Evolutionary conservation across 1,140 invertebrate genomes (phyloP).

Genomic region (Drosophila carrolli): DNA sequence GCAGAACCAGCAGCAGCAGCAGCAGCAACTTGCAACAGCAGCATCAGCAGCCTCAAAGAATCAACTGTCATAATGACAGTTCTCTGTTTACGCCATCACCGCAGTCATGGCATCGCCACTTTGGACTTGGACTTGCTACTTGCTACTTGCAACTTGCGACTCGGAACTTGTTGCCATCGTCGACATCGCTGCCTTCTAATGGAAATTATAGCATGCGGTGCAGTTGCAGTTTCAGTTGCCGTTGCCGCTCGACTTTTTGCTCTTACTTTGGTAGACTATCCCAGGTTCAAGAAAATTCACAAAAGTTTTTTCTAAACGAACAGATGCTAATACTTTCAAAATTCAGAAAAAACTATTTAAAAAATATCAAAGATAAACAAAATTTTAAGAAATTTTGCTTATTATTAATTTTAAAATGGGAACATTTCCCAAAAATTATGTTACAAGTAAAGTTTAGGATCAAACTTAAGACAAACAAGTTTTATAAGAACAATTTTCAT

Average conservation of each 20-base stretch:
- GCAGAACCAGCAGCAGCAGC: conserved; percentile 53
- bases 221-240: conserved; percentile 63
- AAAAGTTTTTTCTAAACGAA: neutral
- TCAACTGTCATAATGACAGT: conserved; percentile 83
- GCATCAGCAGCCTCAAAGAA: conserved; percentile 57
- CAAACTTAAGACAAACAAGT: no score
- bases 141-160: conserved; percentile 16
- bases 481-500: no score
- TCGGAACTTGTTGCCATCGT: conserved; percentile 39
- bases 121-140: conserved; percentile 63
- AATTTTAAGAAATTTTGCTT: neutral
- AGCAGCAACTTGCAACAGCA: conserved; percentile 28
- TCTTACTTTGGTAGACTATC: conserved; percentile 12
- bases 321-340: no score
- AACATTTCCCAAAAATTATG: no score
- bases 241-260: conserved; percentile 40
- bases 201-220: conserved; percentile 80
- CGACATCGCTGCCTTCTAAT: conserved; percentile 62
- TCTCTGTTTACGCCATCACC: conserved; percentile 78
- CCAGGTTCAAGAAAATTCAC: neutral
- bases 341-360: no score
- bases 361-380: no score
- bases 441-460: no score
- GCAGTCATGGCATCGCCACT: conserved; percentile 63
- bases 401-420: no score